A percentile compares a stretch with the other conserved stretches of the same genome.
phyloP scores from a whole-genome alignment of 2,113 vertebrate genomes.

The Trematomus loennbergii region DNA sequence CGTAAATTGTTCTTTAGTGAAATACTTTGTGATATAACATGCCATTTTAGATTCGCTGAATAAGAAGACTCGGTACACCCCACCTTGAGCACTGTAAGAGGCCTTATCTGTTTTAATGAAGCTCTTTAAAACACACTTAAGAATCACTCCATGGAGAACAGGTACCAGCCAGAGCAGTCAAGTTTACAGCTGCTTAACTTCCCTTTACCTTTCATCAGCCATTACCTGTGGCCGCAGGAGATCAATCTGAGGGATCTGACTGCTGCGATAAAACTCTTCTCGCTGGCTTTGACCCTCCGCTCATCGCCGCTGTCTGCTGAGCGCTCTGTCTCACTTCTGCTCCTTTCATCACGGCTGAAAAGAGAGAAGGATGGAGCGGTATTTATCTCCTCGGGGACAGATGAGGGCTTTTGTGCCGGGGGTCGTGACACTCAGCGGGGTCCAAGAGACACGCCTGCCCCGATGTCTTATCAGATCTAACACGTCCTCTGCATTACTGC shows the following conservation, averaged over 20 bases:
- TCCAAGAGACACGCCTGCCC: conserved; percentile 24
- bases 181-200: conserved; percentile 35
- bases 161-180: conserved; percentile 1
- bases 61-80: conserved; percentile 13
- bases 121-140: conserved; percentile 16
- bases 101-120: conserved; percentile 53
- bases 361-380: conserved; percentile 27
- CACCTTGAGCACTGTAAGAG: conserved; percentile 1
- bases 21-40: conserved; percentile 20
- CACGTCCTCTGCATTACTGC: conserved; percentile 40
- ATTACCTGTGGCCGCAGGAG: conserved; percentile 47
- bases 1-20: conserved; percentile 18
- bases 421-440: conserved; percentile 35
- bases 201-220: conserved; percentile 38
- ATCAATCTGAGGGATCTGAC: conserved; percentile 58
- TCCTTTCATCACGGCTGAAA: conserved; percentile 43
- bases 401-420: conserved; percentile 61
- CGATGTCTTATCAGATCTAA: conserved; percentile 57
- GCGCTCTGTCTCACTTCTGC: conserved; percentile 32
- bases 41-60: conserved; percentile 46
- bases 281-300: conserved; percentile 56
- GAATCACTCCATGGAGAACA: background rate
- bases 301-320: conserved; percentile 6
- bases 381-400: conserved; percentile 56
- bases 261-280: conserved; percentile 43